Evolutionary conservation across 2,888 invertebrate species (phyloP).

Genomic region (Watsonalla cultraria): DNA sequence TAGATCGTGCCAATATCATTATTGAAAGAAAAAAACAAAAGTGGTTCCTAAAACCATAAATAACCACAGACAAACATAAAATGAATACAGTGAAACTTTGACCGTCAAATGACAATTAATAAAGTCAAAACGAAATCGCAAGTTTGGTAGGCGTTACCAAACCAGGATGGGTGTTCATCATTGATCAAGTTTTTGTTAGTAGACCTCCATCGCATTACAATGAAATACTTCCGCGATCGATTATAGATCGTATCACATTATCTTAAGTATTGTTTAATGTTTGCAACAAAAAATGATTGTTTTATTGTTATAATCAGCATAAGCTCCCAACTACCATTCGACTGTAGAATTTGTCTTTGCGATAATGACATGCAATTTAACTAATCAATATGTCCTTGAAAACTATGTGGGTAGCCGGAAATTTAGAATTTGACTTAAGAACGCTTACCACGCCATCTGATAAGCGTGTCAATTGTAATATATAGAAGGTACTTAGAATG

Average conservation of each 20-base stretch:
- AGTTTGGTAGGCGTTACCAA: slow-evolving; percentile 6
- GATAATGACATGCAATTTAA: too few species aligned
- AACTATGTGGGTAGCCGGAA: too few species aligned
- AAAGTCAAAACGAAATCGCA: slow-evolving; percentile 2
- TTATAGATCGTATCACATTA: slow-evolving; percentile 26
- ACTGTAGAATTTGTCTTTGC: too few species aligned
- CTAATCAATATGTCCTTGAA: too few species aligned
- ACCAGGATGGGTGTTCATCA: slow-evolving; percentile 12
- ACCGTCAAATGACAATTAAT: neutral
- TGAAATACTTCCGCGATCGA: slow-evolving; percentile 37
- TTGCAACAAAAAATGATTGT: slow-evolving; percentile 14
- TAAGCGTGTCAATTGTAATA: too few species aligned
- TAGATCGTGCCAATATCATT: too few species aligned
- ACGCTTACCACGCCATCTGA: too few species aligned
- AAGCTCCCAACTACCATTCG: too few species aligned
- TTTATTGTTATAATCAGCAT: too few species aligned
- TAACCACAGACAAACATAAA: neutral
- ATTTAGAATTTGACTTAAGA: too few species aligned
- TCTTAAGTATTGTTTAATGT: slow-evolving; percentile 16
- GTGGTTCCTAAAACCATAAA: neutral
- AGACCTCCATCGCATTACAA: slow-evolving; percentile 19
- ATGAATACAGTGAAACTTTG: neutral
- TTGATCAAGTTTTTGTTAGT: slow-evolving; percentile 19
- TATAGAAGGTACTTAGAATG: too few species aligned
- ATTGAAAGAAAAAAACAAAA: too few species aligned